Evolutionary conservation across 2,888 invertebrate species (phyloP), one percentile per base, ranked within the genome.

Genomic region (Rutpela maculata): DNA sequence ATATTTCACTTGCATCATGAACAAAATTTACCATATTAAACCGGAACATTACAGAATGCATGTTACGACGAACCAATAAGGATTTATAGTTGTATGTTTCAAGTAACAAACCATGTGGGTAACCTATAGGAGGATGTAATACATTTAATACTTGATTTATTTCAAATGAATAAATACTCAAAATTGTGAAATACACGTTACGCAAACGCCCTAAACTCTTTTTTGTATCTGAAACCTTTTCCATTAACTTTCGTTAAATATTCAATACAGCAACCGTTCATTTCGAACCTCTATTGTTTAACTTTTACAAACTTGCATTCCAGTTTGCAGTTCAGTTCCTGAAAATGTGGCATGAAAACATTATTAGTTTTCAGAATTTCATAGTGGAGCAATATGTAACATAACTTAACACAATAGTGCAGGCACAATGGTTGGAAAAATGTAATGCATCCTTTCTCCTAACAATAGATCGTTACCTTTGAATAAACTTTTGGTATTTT

Each of bases 191-290:
- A 43, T 43, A 12, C 43, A 43, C 11, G 43, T 50, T 50, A 12
- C 38, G 38, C 17, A n/a, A 31, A 38, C 35, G 63, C 31, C 63
- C 18, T 63, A 62, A 6, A 63, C 35, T 18, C 65, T 43, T 43
- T 26, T 65, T 35, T 63, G 18, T 65, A 43, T 19, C 7, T 65
- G 43, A 65, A 65, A 65, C 19, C 19, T 22, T 76, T 79, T 79
- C 81, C 80, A 79, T 80, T 81, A 82, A 77, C 79, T 60, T 75
- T 80, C 78, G 78, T 80, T 81, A 81, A 82, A 80, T 79, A 81
- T 82, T 82, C 82, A 82, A 81, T 82, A 81, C 68, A 66, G 79
- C 80, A 77, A 80, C 77, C 72, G 74, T 80, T 74, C 76, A 77
- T 76, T 80, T 79, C 76, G 66, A 68, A 62, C 71, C 75, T 26